Evolutionary conservation across 2,797 vertebrate genomes (phyloP).

Genomic region (Falco berigora): DNA sequence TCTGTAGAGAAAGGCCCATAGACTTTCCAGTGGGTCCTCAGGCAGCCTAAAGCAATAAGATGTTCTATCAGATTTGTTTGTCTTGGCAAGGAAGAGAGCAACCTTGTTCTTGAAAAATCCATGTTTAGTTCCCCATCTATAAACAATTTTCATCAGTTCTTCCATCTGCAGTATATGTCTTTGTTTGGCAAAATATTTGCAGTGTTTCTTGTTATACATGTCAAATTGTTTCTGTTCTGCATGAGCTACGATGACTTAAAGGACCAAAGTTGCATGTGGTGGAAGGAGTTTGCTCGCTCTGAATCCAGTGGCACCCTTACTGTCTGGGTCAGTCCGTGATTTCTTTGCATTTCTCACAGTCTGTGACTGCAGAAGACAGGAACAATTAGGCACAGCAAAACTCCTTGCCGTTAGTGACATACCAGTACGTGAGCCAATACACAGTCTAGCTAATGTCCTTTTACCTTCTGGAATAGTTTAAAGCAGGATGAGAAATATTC

Average conservation of each 20-base stretch:
- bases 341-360: not conserved
- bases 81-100: slow-evolving; percentile 34
- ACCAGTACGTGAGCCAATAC: not conserved
- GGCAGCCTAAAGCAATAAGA: slow-evolving; percentile 31
- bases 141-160: slow-evolving; percentile 56
- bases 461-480: slow-evolving; percentile 36
- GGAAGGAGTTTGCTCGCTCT: not conserved
- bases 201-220: slow-evolving; percentile 47
- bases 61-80: slow-evolving; percentile 46
- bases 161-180: slow-evolving; percentile 47
- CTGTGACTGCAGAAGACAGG: not conserved
- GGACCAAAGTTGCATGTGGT: not conserved
- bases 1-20: not conserved
- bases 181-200: slow-evolving; percentile 49
- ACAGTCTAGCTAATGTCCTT: not conserved
- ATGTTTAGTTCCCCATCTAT: slow-evolving; percentile 32
- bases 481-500: slow-evolving; percentile 15
- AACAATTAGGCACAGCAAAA: not conserved
- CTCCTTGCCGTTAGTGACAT: not conserved
- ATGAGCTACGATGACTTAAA: slow-evolving; percentile 9
- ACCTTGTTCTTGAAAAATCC: slow-evolving; percentile 38
- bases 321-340: not conserved
- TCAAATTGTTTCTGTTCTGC: slow-evolving; percentile 47
- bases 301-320: not conserved
- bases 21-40: slow-evolving; percentile 17